Conservation (phyloP, 2,888 invertebrate genomes). For the Icerya purchasi region DNA sequence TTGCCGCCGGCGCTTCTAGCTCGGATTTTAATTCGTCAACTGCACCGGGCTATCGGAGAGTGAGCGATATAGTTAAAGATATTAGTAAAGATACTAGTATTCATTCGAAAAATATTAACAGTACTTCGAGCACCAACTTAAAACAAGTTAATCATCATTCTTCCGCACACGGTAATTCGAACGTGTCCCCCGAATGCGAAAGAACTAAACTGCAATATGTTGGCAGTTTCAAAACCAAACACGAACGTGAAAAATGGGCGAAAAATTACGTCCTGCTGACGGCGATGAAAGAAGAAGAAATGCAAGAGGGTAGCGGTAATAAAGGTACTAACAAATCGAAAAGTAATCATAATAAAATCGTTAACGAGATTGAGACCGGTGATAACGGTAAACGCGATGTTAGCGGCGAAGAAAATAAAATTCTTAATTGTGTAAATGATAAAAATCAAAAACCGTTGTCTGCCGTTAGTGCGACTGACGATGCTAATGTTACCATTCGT, state of each 20-base stretch:
- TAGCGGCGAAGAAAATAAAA: not conserved
- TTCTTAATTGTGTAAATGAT: too few species aligned
- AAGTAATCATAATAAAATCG: not conserved
- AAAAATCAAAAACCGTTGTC: too few species aligned
- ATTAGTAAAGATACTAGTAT: conserved; percentile 12
- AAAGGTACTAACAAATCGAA: not conserved
- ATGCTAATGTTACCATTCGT: not conserved
- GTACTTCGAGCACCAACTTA: not conserved
- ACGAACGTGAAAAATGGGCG: conserved; percentile 18
- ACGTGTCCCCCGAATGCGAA: not conserved
- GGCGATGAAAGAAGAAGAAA: conserved; percentile 12
- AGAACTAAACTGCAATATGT: conserved; percentile 18
- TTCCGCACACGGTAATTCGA: conserved; percentile 5
- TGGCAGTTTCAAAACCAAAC: conserved; percentile 21
- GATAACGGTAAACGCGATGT: too few species aligned
- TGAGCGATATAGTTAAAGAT: conserved; percentile 12
- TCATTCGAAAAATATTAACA: conserved; percentile 9
- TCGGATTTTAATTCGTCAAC: too few species aligned
- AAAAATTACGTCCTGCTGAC: conserved; percentile 13
- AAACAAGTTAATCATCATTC: conserved; percentile 8
- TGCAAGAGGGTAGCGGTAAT: not conserved
- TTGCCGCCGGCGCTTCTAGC: conserved; percentile 11
- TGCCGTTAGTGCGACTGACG: not conserved
- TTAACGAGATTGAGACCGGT: not conserved
- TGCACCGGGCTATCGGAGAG: conserved; percentile 13